Percentiles rank a stretch among this genome's conserved stretches.
These are phyloP conservation scores for Catagonus wagneri DNA, from an alignment of 2,113 vertebrate species.

Conservation along the genomic window DNA sequence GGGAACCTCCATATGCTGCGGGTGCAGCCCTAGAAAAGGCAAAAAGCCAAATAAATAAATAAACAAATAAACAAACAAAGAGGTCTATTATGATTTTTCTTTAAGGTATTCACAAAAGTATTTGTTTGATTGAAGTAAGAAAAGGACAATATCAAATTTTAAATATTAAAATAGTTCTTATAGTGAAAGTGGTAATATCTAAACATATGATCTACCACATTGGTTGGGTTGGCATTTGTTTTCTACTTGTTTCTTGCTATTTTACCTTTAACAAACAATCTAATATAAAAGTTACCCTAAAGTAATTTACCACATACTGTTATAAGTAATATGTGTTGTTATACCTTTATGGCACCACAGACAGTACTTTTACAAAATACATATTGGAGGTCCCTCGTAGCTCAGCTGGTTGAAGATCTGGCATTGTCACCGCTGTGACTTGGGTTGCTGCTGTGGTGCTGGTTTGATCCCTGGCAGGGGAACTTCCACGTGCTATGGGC, in stretches of 20 bases:
- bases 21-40: too few relatives aligned
- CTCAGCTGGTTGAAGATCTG: too few relatives aligned
- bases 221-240: too few relatives aligned
- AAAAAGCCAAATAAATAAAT: too few relatives aligned
- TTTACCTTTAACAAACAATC: not conserved
- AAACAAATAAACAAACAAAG: too few relatives aligned
- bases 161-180: not conserved
- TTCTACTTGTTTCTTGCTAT: not conserved
- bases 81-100: not conserved
- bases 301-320: not conserved
- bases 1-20: too few relatives aligned
- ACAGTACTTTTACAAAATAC: not conserved
- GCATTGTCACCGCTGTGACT: too few relatives aligned
- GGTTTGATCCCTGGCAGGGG: too few relatives aligned
- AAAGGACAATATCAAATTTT: not conserved
- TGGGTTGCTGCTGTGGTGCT: too few relatives aligned
- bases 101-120: not conserved
- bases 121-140: not conserved
- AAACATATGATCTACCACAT: not conserved
- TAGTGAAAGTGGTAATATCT: not conserved
- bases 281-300: constrained; percentile 18
- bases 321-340: not conserved
- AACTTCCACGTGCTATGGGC: too few relatives aligned
- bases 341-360: not conserved
- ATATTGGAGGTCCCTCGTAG: too few relatives aligned